These are phyloP conservation scores for Stenolophus ochropezus DNA, from an alignment of 2,888 invertebrate genomes.

Conservation along the genomic window DNA sequence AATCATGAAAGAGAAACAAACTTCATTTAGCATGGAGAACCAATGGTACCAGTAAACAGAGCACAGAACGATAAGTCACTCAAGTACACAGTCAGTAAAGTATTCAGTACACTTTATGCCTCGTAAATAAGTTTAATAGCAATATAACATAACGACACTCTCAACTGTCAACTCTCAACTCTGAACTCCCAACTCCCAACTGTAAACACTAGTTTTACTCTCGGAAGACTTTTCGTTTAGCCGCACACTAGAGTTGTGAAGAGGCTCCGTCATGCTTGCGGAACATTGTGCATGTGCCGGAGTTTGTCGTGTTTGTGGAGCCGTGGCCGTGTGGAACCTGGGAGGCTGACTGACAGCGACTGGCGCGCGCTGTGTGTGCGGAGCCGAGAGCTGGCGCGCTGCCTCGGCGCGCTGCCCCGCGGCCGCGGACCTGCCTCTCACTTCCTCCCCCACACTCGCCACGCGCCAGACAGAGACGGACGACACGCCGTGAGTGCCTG, in stretches of 20 bases:
- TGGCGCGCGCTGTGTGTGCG: slow-evolving; percentile 74
- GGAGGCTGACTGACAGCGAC: slow-evolving; percentile 67
- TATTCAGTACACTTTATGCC: slow-evolving; percentile 67
- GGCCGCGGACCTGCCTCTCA: background rate
- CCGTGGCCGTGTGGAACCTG: background rate
- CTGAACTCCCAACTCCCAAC: background rate
- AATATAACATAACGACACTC: slow-evolving; percentile 28
- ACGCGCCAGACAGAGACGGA: slow-evolving; percentile 19
- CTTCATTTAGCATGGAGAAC: slow-evolving; percentile 30
- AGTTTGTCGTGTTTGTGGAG: background rate
- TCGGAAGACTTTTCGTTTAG: background rate
- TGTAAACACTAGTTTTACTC: too few species aligned
- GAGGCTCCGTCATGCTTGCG: too few species aligned
- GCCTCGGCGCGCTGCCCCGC: slow-evolving; percentile 24
- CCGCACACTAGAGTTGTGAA: too few species aligned
- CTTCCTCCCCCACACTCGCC: background rate
- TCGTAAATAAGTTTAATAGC: slow-evolving; percentile 70
- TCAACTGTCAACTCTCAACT: slow-evolving; percentile 2
- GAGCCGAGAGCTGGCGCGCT: slow-evolving; percentile 32
- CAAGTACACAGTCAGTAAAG: background rate
- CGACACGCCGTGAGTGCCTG: background rate
- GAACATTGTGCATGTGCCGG: too few species aligned
- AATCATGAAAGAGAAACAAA: slow-evolving; percentile 62
- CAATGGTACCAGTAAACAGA: slow-evolving; percentile 2
- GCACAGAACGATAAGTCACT: slow-evolving; percentile 41